These are phyloP conservation scores for Scelioninae gen. 2 DNA, from an alignment of 2,888 invertebrate species.

Conservation along the genomic window DNA sequence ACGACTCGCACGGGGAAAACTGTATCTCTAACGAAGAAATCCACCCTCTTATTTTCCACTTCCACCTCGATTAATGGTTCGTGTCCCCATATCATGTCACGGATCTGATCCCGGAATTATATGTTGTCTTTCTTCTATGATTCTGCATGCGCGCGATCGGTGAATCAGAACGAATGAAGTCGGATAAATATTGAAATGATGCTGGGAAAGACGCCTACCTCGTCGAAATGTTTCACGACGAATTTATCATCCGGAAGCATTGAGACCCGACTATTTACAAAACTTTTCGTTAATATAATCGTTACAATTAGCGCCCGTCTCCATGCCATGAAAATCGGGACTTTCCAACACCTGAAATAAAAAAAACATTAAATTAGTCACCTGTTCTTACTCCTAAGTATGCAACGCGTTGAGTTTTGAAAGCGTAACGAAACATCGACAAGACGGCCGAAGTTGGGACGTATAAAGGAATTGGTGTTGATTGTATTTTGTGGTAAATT, in stretches of 20 bases:
- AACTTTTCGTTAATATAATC: slow-evolving; percentile 41
- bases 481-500: slow-evolving; percentile 50
- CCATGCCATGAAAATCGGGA: slow-evolving; percentile 5
- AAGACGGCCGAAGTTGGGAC: background rate
- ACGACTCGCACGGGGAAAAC: slow-evolving; percentile 28
- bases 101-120: slow-evolving; percentile 35
- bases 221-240: background rate
- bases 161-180: slow-evolving; percentile 21
- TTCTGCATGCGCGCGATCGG: slow-evolving; percentile 6
- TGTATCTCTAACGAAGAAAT: slow-evolving; percentile 24
- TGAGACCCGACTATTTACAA: slow-evolving; percentile 12
- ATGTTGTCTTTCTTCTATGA: slow-evolving; percentile 46
- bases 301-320: slow-evolving; percentile 19
- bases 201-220: background rate
- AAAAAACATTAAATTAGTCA: slow-evolving; percentile 47
- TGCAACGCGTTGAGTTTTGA: slow-evolving; percentile 33
- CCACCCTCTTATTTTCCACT: slow-evolving; percentile 50
- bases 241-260: background rate
- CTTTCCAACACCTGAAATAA: slow-evolving; percentile 26
- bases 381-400: slow-evolving; percentile 24
- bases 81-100: slow-evolving; percentile 20
- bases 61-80: slow-evolving; percentile 49
- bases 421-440: slow-evolving; percentile 47
- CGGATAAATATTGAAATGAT: slow-evolving; percentile 32
- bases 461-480: slow-evolving; percentile 27